phyloP scores from a whole-genome alignment of 2,113 vertebrate species.

The Phocoena phocoena region DNA sequence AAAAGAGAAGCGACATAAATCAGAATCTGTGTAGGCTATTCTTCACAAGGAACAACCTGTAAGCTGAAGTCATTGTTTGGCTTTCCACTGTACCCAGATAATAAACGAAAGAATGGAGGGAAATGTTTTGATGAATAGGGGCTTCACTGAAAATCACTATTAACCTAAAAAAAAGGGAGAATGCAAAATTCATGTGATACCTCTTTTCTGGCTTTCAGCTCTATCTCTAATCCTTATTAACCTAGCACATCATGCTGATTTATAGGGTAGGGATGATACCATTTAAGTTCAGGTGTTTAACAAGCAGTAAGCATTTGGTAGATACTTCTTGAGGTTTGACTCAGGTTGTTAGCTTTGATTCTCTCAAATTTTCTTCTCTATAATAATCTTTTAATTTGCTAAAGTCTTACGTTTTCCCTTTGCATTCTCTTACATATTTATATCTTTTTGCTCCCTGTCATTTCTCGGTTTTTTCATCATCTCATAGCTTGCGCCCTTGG shows the following conservation, averaged over 20 bases:
- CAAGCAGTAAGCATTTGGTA: neutral
- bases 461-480: neutral
- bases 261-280: neutral
- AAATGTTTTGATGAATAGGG: constrained; percentile 59
- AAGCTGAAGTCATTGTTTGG: constrained; percentile 53
- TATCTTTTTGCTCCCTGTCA: neutral
- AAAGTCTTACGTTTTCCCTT: neutral
- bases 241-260: neutral
- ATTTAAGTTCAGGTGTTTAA: neutral
- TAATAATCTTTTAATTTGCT: neutral
- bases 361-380: neutral
- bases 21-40: constrained; percentile 48
- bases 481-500: neutral
- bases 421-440: neutral
- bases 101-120: constrained; percentile 48
- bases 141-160: constrained; percentile 44
- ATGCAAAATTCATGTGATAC: neutral
- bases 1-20: constrained; percentile 57
- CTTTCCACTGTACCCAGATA: constrained; percentile 10
- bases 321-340: neutral
- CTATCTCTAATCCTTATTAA: neutral
- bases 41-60: constrained; percentile 35
- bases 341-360: constrained; percentile 9
- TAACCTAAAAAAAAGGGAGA: neutral
- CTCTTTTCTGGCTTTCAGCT: constrained; percentile 1